Evolutionary conservation across 2,888 invertebrate species (phyloP).

Genomic region (Synergus laeviventris): DNA sequence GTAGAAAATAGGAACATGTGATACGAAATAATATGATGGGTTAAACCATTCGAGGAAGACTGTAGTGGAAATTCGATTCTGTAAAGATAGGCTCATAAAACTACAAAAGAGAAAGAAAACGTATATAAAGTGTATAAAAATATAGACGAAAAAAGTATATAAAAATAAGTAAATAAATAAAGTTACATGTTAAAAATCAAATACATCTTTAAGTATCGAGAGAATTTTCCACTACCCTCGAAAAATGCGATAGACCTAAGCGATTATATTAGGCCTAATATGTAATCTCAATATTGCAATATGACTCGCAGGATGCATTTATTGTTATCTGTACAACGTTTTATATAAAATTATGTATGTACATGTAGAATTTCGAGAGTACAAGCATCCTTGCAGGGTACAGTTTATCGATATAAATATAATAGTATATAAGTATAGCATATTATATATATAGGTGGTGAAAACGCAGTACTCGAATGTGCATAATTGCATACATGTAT

Average conservation of each 20-base stretch:
- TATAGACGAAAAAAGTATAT: not conserved
- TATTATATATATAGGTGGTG: slow-evolving; percentile 41
- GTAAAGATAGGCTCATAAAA: not conserved
- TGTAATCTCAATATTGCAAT: slow-evolving; percentile 39
- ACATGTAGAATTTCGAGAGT: slow-evolving; percentile 36
- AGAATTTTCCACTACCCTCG: not conserved
- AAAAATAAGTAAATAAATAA: too few relatives aligned
- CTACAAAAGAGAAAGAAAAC: not conserved
- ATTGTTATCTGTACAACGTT: slow-evolving; percentile 45
- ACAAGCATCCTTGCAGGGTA: slow-evolving; percentile 23
- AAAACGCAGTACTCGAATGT: slow-evolving; percentile 35
- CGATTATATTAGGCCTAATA: slow-evolving; percentile 30
- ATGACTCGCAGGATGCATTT: slow-evolving; percentile 28
- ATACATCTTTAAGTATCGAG: slow-evolving; percentile 17
- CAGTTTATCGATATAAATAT: slow-evolving; percentile 42
- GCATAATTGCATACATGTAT: slow-evolving; percentile 34
- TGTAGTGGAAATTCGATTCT: slow-evolving; percentile 20
- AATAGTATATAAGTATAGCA: slow-evolving; percentile 44
- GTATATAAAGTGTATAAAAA: not conserved
- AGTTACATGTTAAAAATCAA: not conserved
- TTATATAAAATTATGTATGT: slow-evolving; percentile 50
- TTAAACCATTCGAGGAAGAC: slow-evolving; percentile 23
- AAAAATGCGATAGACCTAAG: slow-evolving; percentile 17
- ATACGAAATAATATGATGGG: slow-evolving; percentile 37
- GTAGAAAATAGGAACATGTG: slow-evolving; percentile 35